Evolutionary conservation across 2,888 invertebrate genomes (phyloP).

Genomic region (Drosophila quasianomalipes): DNA sequence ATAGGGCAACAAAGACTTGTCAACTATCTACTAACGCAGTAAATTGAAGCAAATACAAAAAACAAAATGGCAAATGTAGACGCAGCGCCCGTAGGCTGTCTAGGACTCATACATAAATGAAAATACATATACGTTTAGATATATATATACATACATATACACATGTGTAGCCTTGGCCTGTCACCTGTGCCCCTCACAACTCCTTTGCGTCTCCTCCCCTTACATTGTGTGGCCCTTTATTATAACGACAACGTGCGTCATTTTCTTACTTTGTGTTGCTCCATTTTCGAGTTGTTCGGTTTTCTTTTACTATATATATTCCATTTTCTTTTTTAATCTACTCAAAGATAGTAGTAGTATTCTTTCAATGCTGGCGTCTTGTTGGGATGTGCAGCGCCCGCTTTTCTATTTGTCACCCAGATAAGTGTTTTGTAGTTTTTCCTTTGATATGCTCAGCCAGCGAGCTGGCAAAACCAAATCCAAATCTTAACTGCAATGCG

Average conservation of each 20-base stretch:
- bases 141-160: conserved; percentile 2
- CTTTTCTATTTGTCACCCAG: conserved; percentile 80
- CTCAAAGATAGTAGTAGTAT: conserved; percentile 77
- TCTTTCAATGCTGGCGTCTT: conserved; percentile 68
- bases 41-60: conserved; percentile 23
- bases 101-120: conserved; percentile 22
- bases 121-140: neutral
- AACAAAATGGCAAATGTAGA: conserved; percentile 40
- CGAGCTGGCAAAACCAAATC: conserved; percentile 71
- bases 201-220: neutral
- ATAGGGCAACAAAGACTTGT: neutral
- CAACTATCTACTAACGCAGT: neutral
- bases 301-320: conserved; percentile 24
- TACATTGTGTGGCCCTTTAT: conserved; percentile 54
- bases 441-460: conserved; percentile 77
- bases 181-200: conserved; percentile 19
- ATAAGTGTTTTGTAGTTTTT: conserved; percentile 80
- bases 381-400: conserved; percentile 37
- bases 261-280: conserved; percentile 68
- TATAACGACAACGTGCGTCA: conserved; percentile 73
- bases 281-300: conserved; percentile 54
- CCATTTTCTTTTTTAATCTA: conserved; percentile 72
- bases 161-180: conserved; percentile 36
- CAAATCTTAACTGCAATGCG: conserved; percentile 74
- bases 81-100: conserved; percentile 46